phyloP scores from a whole-genome alignment of 2,113 vertebrate species.

The Fulica atra region DNA sequence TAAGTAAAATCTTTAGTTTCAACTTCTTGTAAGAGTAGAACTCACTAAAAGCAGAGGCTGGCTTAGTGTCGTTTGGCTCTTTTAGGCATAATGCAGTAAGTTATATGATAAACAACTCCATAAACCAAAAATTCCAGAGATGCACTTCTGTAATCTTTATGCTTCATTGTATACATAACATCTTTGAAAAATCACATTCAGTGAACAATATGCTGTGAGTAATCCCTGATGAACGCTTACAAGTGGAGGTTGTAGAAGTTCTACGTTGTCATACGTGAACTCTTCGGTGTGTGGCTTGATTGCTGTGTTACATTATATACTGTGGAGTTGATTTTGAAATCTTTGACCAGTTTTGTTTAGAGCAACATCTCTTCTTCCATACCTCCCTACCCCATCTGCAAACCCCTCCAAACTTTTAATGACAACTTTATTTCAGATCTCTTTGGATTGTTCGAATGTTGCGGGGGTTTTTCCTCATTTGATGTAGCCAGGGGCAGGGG shows the following conservation, averaged over 20 bases:
- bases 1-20: neutral
- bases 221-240: neutral
- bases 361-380: neutral
- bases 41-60: neutral
- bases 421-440: neutral
- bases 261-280: neutral
- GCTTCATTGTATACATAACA: neutral
- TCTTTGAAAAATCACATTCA: neutral
- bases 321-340: neutral
- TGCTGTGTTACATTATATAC: neutral
- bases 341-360: neutral
- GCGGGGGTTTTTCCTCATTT: neutral
- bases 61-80: neutral
- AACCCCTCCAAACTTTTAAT: neutral
- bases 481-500: neutral
- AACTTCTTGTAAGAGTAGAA: neutral
- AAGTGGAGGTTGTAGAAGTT: neutral
- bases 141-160: neutral
- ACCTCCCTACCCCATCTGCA: neutral
- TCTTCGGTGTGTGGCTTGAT: neutral
- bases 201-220: neutral
- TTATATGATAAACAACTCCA: neutral
- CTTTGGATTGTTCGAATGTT: neutral
- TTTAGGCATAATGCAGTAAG: neutral
- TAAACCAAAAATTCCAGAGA: neutral